Conservation (phyloP, 1,140 invertebrate genomes). For the Fragariocoptes setiger region DNA sequence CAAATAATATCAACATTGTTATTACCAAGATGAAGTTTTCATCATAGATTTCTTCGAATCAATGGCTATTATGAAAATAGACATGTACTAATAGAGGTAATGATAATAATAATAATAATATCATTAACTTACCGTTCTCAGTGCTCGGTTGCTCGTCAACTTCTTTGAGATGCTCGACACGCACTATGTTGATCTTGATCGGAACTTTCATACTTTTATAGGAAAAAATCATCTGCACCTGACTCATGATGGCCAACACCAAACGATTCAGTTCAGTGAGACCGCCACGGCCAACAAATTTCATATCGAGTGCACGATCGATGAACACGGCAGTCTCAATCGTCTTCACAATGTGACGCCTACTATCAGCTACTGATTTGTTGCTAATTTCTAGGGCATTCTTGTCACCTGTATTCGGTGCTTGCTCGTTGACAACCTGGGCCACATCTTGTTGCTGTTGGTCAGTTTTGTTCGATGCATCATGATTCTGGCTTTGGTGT, state of each 20-base stretch:
- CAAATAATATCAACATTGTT: not conserved
- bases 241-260: slow-evolving; percentile 13
- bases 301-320: slow-evolving; percentile 9
- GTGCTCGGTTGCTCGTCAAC: too few species aligned
- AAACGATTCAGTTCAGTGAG: slow-evolving; percentile 11
- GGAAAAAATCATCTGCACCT: slow-evolving; percentile 12
- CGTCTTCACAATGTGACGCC: slow-evolving; percentile 1
- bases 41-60: slow-evolving; percentile 1
- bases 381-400: too few species aligned
- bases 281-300: slow-evolving; percentile 6
- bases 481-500: too few species aligned
- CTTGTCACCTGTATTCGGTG: too few species aligned
- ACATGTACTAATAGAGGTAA: not conserved
- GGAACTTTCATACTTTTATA: slow-evolving; percentile 11
- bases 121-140: not conserved
- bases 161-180: slow-evolving; percentile 10
- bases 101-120: not conserved
- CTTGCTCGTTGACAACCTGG: too few species aligned
- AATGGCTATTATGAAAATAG: not conserved
- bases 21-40: not conserved
- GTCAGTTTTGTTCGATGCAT: too few species aligned
- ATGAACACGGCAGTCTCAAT: slow-evolving; percentile 16
- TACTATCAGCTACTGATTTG: too few species aligned
- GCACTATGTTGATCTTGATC: slow-evolving; percentile 11
- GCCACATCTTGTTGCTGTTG: too few species aligned